phyloP scores from a whole-genome alignment of 2,888 invertebrate species.

The Harmothoe impar region DNA sequence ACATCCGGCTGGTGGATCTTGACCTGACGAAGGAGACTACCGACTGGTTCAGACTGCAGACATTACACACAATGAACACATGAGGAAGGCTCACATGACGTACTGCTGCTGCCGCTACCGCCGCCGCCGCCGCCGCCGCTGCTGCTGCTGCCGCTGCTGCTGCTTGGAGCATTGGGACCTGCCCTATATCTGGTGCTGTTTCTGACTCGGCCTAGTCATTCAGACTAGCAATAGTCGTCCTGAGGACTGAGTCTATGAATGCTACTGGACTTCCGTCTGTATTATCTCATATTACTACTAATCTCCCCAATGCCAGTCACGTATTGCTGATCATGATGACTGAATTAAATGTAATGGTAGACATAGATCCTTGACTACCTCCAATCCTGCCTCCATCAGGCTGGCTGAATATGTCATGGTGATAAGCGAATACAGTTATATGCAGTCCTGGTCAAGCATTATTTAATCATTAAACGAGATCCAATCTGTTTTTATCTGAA shows the following conservation, averaged over 20 bases:
- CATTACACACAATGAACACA: constrained; percentile 60
- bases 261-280: neutral
- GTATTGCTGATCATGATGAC: neutral
- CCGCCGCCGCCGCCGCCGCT: too few species aligned
- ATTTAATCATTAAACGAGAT: too few species aligned
- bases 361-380: too few species aligned
- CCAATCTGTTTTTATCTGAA: too few species aligned
- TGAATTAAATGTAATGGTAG: too few species aligned
- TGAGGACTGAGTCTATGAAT: neutral
- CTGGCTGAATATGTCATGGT: too few species aligned
- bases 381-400: too few species aligned
- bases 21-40: constrained; percentile 91
- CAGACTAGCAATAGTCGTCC: neutral
- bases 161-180: neutral
- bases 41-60: constrained; percentile 91
- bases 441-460: too few species aligned
- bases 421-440: too few species aligned
- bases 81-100: neutral
- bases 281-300: neutral
- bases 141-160: neutral
- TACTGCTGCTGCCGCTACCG: too few species aligned
- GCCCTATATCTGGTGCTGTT: constrained; percentile 18
- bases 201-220: constrained; percentile 9
- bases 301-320: neutral
- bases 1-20: constrained; percentile 89